Evolutionary conservation across 2,888 invertebrate species (phyloP).

Genomic region (Dusona sp.): DNA sequence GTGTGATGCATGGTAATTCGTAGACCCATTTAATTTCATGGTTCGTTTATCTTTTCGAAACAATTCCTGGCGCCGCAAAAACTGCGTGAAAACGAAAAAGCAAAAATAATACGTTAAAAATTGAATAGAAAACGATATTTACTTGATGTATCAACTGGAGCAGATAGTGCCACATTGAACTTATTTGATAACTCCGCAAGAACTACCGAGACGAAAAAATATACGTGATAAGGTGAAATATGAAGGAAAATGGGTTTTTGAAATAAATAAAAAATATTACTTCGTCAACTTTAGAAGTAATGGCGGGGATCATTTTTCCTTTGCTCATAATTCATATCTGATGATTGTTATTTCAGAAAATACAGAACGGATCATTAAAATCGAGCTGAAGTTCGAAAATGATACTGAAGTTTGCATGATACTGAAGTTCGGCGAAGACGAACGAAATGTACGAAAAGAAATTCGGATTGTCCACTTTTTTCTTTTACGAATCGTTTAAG

Average conservation of each 20-base stretch:
- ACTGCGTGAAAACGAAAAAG: neutral
- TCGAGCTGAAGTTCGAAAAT: no score
- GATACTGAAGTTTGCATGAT: no score
- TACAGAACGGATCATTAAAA: no score
- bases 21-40: neutral
- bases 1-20: neutral
- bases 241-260: neutral
- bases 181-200: neutral
- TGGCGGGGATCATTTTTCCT: no score
- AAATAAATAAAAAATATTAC: neutral
- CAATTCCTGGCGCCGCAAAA: conserved; percentile 1
- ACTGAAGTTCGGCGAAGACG: no score
- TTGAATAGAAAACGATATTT: neutral
- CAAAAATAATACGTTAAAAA: neutral
- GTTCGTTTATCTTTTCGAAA: neutral
- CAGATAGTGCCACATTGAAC: neutral
- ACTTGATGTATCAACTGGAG: neutral
- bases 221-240: neutral
- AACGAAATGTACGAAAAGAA: no score
- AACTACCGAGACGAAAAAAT: neutral
- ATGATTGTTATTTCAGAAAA: no score
- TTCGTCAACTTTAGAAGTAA: no score
- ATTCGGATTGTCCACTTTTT: no score
- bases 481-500: neutral
- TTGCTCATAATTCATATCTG: no score